Base-by-base conservation (phyloP, 2,888 invertebrate species). In the Nineta flava region DNA sequence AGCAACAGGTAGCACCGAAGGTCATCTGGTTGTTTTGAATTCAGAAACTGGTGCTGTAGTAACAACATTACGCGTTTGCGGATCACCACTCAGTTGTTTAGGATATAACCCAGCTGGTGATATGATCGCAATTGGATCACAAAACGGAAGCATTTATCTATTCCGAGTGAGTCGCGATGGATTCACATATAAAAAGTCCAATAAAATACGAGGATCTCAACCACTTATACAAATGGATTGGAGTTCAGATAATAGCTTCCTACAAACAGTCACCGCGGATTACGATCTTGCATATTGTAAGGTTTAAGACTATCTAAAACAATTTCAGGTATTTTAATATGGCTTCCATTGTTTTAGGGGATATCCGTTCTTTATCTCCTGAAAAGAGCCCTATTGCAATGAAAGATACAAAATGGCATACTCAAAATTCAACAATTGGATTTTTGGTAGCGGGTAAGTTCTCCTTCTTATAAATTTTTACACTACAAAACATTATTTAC, bases 341-440 rank as follows among this genome's bases (percentile, higher is more conserved):
- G 13, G 2, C 5, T 26, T 12, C 19, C 54, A 46, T 42, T 50
- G 54, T 71, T 72, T 43, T 61, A 87, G 87, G 92, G 91, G 90
- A 90, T 61, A 82, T 90, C n/a, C 87, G 87, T 65, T 81, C 87
- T 0, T 66, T 91, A 47, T 83, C 87, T 2, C 84, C 87, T 9
- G 88, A 91, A 61, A 88, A 88, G 62, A 87, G 88, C 63, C 87
- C 88, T 2, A 76, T 87, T 53, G 86, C 87, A 3, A 88, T 90
- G 86, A 87, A 91, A 63, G 91, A 91, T 61, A 82, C 87, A 2
- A 88, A 88, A 66, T 92, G 91, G 91, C 77, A 84, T 55, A 84
- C 87, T 1, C 85, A 86, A 58, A 91, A 88, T 58, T 85, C 86
- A 44, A 87, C 87, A 1, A 84, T 92, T 42, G 90, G 91, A 51